Evolutionary conservation across 1,140 invertebrate species (phyloP).

Genomic region (Pseudomyrmex sp.): DNA sequence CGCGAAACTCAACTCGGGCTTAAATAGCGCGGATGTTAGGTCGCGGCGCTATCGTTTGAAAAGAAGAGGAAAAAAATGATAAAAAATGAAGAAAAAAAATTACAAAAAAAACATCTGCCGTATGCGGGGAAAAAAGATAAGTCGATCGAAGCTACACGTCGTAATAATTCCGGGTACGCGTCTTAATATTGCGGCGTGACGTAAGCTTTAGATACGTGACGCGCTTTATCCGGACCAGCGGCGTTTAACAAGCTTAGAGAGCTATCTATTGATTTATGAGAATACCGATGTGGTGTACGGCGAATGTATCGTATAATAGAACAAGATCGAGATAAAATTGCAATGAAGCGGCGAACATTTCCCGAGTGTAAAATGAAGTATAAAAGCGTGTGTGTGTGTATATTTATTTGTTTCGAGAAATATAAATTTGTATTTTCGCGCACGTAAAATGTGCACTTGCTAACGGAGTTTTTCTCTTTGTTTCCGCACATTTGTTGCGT

Average conservation of each 20-base stretch:
- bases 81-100: background rate
- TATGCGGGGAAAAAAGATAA: conserved; percentile 29
- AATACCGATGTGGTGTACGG: conserved; percentile 42
- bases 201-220: conserved; percentile 57
- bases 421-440: background rate
- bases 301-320: conserved; percentile 31
- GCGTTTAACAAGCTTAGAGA: conserved; percentile 56
- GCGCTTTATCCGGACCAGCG: conserved; percentile 39
- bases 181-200: conserved; percentile 45
- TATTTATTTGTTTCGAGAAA: background rate
- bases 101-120: background rate
- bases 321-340: conserved; percentile 33
- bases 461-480: too few relatives aligned
- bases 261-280: conserved; percentile 58
- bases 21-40: conserved; percentile 1
- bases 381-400: too few relatives aligned
- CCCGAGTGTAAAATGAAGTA: background rate
- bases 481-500: too few relatives aligned
- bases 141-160: conserved; percentile 11
- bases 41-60: background rate
- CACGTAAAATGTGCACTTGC: background rate
- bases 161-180: conserved; percentile 25
- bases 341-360: background rate
- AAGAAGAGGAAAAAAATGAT: background rate
- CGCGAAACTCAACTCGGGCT: too few relatives aligned